phyloP scores from a whole-genome alignment of 2,797 vertebrate species.

The Aldrovandia affinis region DNA sequence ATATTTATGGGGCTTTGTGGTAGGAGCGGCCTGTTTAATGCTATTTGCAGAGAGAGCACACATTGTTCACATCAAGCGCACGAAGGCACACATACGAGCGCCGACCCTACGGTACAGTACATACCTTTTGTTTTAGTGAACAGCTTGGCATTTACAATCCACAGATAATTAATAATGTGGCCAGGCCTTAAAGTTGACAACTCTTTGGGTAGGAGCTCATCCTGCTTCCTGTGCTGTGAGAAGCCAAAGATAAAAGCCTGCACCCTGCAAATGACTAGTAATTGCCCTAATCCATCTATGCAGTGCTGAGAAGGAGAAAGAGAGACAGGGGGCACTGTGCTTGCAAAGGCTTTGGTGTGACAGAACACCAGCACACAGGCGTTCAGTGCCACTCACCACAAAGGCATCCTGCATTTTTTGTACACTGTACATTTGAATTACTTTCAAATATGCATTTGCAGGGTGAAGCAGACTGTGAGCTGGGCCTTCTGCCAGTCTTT shows the following conservation, averaged over 20 bases:
- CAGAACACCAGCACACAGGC: neutral
- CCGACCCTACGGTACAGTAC: slow-evolving; percentile 59
- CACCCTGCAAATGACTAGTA: neutral
- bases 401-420: neutral
- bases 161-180: slow-evolving; percentile 66
- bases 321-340: neutral
- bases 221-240: slow-evolving; percentile 48
- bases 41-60: slow-evolving; percentile 73
- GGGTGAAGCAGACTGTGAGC: neutral
- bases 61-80: slow-evolving; percentile 71
- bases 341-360: neutral
- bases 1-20: slow-evolving; percentile 74
- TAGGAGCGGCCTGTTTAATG: slow-evolving; percentile 67
- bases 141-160: slow-evolving; percentile 43
- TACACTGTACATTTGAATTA: neutral
- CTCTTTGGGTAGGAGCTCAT: slow-evolving; percentile 49
- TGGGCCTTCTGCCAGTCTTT: neutral
- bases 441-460: neutral
- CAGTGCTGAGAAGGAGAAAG: neutral
- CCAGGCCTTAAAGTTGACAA: slow-evolving; percentile 53
- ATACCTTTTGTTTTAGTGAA: neutral
- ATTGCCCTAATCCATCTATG: neutral
- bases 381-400: neutral
- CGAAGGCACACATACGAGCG: slow-evolving; percentile 59
- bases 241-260: slow-evolving; percentile 42